These are phyloP conservation scores for Nyctereutes procyonoides DNA, from an alignment of 2,113 vertebrate genomes.

Conservation along the genomic window DNA sequence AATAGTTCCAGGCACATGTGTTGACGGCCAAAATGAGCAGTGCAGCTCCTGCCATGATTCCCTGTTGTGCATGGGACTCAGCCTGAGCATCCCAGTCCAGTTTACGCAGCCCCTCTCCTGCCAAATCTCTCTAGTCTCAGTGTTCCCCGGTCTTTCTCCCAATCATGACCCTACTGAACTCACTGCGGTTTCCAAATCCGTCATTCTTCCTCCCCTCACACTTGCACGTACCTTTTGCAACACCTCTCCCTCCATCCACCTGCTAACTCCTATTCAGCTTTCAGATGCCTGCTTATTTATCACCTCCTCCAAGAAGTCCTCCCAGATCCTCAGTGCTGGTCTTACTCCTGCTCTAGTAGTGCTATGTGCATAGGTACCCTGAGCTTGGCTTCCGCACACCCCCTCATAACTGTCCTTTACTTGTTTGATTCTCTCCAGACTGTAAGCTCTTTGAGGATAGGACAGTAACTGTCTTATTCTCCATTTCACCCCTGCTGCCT, in stretches of 20 bases:
- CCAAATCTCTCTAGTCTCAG: conserved; percentile 43
- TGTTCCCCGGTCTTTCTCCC: neutral
- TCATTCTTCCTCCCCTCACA: neutral
- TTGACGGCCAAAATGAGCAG: neutral
- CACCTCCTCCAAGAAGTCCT: conserved; percentile 9
- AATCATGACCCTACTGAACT: neutral
- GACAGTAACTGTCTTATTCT: neutral
- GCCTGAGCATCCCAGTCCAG: neutral
- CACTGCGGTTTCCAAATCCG: neutral
- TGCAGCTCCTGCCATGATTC: conserved; percentile 25
- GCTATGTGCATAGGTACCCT: neutral
- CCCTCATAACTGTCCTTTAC: neutral
- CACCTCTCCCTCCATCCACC: neutral
- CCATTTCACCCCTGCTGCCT: neutral
- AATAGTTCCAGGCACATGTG: neutral
- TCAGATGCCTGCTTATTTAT: neutral
- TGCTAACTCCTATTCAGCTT: neutral
- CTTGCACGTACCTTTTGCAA: neutral
- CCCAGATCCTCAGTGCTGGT: neutral
- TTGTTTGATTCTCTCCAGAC: neutral
- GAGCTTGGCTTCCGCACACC: neutral
- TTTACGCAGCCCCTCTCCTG: conserved; percentile 18
- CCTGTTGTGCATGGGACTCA: neutral
- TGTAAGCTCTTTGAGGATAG: conserved; percentile 8
- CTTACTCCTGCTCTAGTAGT: neutral